A percentile compares a stretch with the other conserved stretches of the same genome.
Conservation (phyloP, 2,888 invertebrate genomes). For the Deilephila porcellus region DNA sequence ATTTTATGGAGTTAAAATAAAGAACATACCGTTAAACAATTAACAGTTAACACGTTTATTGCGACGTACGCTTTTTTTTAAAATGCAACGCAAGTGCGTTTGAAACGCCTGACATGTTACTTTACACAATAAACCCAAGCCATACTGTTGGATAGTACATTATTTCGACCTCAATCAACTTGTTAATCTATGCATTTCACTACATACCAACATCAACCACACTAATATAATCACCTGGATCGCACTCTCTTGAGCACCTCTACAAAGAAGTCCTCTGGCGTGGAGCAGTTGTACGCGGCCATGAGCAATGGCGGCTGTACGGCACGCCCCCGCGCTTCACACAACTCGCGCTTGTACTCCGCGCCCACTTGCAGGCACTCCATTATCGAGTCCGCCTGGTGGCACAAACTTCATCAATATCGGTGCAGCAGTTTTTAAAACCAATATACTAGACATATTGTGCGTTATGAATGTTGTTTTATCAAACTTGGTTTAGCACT, state of each 20-base stretch:
- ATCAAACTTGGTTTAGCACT: too few relatives aligned
- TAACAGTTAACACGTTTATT: too few relatives aligned
- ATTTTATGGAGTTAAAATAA: too few relatives aligned
- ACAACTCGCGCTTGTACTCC: conserved; percentile 85
- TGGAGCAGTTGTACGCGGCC: conserved; percentile 90
- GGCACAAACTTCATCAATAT: background rate
- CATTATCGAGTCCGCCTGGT: conserved; percentile 93
- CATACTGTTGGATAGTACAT: too few relatives aligned
- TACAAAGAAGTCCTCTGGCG: conserved; percentile 91
- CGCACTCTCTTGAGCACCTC: conserved; percentile 92
- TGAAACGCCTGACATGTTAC: too few relatives aligned
- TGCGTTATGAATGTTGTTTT: too few relatives aligned
- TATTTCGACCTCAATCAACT: background rate
- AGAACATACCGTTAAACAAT: too few relatives aligned
- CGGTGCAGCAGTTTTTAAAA: background rate
- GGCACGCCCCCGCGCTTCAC: conserved; percentile 80
- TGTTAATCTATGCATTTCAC: background rate
- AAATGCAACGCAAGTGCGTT: too few relatives aligned
- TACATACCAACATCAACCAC: background rate
- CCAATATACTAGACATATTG: too few relatives aligned
- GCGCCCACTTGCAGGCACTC: conserved; percentile 94
- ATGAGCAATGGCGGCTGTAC: conserved; percentile 90
- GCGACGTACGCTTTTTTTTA: too few relatives aligned
- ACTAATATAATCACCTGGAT: conserved; percentile 86
- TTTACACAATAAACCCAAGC: too few relatives aligned